These are phyloP conservation scores for Meiosimyza decipiens DNA, from an alignment of 2,888 invertebrate species.

Conservation along the genomic window DNA sequence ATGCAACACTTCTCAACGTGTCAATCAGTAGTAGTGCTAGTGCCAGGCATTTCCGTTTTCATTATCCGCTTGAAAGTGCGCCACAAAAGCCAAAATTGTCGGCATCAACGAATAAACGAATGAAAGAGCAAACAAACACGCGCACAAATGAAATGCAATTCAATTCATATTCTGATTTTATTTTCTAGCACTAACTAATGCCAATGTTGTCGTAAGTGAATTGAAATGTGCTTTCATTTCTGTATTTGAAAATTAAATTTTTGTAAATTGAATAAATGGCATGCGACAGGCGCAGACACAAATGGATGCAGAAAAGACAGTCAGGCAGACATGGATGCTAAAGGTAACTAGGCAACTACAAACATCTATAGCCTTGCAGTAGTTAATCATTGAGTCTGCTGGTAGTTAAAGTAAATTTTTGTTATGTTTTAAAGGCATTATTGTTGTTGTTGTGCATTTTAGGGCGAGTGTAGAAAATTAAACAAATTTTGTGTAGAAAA, in stretches of 20 bases:
- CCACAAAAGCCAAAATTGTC: background rate
- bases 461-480: no score
- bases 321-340: background rate
- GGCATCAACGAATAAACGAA: background rate
- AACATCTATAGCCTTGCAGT: no score
- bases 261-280: conserved; percentile 36
- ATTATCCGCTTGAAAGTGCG: background rate
- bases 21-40: background rate
- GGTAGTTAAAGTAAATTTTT: no score
- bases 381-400: no score
- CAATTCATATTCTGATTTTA: background rate
- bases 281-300: background rate
- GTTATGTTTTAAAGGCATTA: no score
- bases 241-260: conserved; percentile 38
- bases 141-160: background rate
- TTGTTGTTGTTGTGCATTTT: no score
- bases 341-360: background rate
- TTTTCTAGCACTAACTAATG: background rate
- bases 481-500: no score
- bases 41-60: background rate
- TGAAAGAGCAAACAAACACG: background rate
- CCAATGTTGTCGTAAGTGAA: no score
- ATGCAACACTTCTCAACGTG: background rate
- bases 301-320: conserved; percentile 16
- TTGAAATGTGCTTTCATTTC: background rate